Evolutionary conservation across 1,140 invertebrate species (phyloP).

Genomic region (Drosophila melanica): DNA sequence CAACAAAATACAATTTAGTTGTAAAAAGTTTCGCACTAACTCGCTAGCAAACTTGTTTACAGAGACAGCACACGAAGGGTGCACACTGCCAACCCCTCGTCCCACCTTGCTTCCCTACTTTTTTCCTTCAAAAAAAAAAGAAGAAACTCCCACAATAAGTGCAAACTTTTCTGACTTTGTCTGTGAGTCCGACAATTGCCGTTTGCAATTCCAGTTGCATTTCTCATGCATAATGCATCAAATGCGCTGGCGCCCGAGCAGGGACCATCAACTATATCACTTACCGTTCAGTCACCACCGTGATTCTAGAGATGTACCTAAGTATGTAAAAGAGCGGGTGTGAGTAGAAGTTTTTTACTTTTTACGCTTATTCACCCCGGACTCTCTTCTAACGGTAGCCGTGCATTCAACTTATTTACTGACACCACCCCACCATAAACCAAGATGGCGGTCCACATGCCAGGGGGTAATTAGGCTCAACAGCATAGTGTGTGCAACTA

Average conservation of each 20-base stretch:
- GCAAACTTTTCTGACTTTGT: constrained; percentile 26
- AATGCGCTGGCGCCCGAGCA: constrained; percentile 28
- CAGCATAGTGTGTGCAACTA: constrained; percentile 55
- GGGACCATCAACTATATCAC: constrained; percentile 58
- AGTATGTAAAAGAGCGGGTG: constrained; percentile 13
- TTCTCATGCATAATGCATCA: constrained; percentile 73
- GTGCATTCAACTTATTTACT: constrained; percentile 34
- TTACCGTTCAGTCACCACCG: constrained; percentile 54
- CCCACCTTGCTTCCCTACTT: too few species aligned
- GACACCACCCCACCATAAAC: constrained; percentile 7
- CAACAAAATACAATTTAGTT: constrained; percentile 53
- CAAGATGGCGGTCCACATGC: constrained; percentile 14
- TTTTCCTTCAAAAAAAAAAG: background rate
- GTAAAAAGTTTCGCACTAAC: constrained; percentile 57
- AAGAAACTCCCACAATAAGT: constrained; percentile 6
- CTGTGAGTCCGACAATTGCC: constrained; percentile 48
- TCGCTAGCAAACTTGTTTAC: constrained; percentile 54
- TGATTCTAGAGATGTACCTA: constrained; percentile 23
- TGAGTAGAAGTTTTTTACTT: background rate
- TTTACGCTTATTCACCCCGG: too few species aligned
- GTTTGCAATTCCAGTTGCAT: constrained; percentile 48
- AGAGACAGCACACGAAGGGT: constrained; percentile 18
- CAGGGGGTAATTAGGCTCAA: constrained; percentile 65
- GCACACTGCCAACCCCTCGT: constrained; percentile 2
- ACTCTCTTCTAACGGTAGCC: constrained; percentile 11